phyloP scores from a whole-genome alignment of 2,113 vertebrate genomes.

The Stomatorhinus ivindoensis region DNA sequence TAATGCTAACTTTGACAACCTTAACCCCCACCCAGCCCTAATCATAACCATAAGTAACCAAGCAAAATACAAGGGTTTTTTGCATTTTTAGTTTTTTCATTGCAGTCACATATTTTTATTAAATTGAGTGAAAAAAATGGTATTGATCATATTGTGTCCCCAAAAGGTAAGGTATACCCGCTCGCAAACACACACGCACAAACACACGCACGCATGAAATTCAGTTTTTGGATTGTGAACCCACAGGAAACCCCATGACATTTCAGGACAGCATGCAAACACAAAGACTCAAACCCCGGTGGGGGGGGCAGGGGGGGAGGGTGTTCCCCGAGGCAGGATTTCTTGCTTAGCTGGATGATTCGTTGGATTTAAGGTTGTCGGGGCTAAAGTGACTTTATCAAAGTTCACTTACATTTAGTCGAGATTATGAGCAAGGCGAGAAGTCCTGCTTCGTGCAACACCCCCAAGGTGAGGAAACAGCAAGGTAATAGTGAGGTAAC shows the following conservation, averaged over 20 bases:
- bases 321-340: background rate
- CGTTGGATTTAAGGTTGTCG: background rate
- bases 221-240: too few species aligned
- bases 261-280: background rate
- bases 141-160: too few species aligned
- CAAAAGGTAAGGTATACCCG: too few species aligned
- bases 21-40: too few species aligned
- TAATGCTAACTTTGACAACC: too few species aligned
- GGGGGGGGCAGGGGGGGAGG: too few species aligned
- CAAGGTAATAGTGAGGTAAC: background rate
- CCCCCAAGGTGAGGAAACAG: background rate
- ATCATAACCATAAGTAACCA: too few species aligned
- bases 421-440: background rate
- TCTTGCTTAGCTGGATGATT: background rate
- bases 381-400: background rate
- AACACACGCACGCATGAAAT: background rate
- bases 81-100: too few species aligned
- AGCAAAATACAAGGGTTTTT: too few species aligned
- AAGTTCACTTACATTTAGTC: background rate
- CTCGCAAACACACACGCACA: too few species aligned
- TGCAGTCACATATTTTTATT: too few species aligned
- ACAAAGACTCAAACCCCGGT: background rate
- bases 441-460: background rate
- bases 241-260: background rate
- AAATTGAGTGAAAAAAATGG: too few species aligned